Conservation (phyloP, 2,888 invertebrate genomes). For the Tachina fera region DNA sequence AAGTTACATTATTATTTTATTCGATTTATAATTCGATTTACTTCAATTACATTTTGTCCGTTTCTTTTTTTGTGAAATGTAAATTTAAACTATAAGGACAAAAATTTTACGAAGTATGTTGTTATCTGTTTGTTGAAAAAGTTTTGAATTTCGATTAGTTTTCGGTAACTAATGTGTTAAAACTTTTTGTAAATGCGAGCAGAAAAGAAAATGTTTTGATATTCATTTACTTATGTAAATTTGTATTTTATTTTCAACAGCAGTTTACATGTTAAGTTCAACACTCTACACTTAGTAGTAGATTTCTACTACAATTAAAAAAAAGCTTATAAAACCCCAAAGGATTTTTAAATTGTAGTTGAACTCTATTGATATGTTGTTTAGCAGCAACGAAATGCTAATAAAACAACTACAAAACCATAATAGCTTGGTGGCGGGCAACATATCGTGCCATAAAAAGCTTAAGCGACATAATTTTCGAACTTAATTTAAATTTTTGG, state of each 20-base stretch:
- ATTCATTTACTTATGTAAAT: not conserved
- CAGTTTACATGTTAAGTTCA: not conserved
- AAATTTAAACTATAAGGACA: constrained; percentile 14
- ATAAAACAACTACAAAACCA: too few relatives aligned
- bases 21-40: constrained; percentile 32
- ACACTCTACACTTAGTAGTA: too few relatives aligned
- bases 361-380: too few relatives aligned
- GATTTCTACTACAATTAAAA: too few relatives aligned
- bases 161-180: constrained; percentile 27
- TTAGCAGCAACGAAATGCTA: too few relatives aligned
- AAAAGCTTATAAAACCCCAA: too few relatives aligned
- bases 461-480: too few relatives aligned
- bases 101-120: not conserved
- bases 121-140: constrained; percentile 4
- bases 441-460: too few relatives aligned
- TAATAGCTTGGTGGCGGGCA: too few relatives aligned
- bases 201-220: not conserved
- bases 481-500: too few relatives aligned
- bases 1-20: constrained; percentile 39
- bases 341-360: too few relatives aligned
- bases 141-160: constrained; percentile 53
- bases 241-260: not conserved
- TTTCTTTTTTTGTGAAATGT: constrained; percentile 1
- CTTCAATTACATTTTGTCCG: not conserved
- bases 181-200: not conserved